Evolutionary conservation across 30 jellyfish, hydroid and myxozoan genomes (phyloP).

Genomic region (Chironex yamaguchii): DNA sequence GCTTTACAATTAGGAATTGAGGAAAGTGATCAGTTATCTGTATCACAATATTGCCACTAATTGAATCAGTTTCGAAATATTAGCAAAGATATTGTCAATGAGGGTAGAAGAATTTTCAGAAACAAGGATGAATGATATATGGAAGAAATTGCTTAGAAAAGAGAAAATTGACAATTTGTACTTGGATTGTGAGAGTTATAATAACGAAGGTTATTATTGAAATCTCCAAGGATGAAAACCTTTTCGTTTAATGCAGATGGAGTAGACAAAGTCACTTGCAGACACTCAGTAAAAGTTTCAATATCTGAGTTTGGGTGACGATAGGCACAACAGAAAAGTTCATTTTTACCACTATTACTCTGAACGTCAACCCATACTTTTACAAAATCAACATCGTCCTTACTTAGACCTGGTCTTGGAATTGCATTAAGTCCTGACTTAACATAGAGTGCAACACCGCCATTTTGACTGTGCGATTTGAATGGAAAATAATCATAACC

Average conservation of each 20-base stretch:
- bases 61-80: constrained; percentile 42
- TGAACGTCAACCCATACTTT: constrained; percentile 6
- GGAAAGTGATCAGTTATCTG: constrained; percentile 51
- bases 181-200: constrained; percentile 5
- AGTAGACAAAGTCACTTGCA: background rate
- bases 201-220: background rate
- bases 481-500: background rate
- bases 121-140: constrained; percentile 38
- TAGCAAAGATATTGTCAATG: constrained; percentile 60
- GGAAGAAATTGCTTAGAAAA: constrained; percentile 61
- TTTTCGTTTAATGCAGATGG: background rate
- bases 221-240: background rate
- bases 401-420: constrained; percentile 11
- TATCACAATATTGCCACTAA: constrained; percentile 49
- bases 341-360: background rate
- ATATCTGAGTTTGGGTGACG: constrained; percentile 8
- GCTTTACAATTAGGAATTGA: constrained; percentile 31
- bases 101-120: constrained; percentile 60
- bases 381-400: background rate
- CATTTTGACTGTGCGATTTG: background rate
- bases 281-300: background rate
- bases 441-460: background rate
- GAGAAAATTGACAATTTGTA: constrained; percentile 16
- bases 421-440: constrained; percentile 31
- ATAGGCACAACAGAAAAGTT: constrained; percentile 37